A percentile compares a stretch with the other conserved stretches of the same genome.
Evolutionary conservation across 2,113 vertebrate species (phyloP).

Genomic region (Calonectris borealis): DNA sequence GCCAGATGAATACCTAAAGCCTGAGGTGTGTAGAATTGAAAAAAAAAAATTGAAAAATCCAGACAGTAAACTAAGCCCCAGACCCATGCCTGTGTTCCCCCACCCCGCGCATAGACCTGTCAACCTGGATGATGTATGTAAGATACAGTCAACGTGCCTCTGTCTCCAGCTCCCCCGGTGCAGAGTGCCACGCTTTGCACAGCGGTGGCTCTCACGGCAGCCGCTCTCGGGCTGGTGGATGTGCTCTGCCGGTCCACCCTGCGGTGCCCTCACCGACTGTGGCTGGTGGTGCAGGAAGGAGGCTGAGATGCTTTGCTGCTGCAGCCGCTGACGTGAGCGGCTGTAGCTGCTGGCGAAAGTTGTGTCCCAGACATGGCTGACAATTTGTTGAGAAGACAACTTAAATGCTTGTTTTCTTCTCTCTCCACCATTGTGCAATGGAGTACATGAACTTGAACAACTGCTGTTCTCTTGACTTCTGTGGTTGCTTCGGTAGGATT

Average conservation of each 20-base stretch:
- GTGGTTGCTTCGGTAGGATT: not conserved
- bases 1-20: not conserved
- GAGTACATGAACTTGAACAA: not conserved
- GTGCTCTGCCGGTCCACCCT: not conserved
- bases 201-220: fast-evolving
- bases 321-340: not conserved
- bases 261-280: fast-evolving
- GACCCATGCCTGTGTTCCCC: not conserved
- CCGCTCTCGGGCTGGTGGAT: not conserved
- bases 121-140: not conserved
- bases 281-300: not conserved
- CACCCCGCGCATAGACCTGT: not conserved
- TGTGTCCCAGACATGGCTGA: not conserved
- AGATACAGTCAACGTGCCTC: not conserved
- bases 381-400: not conserved
- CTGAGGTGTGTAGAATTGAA: not conserved
- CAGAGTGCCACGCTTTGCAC: fast-evolving
- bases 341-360: not conserved
- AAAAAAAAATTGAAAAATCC: not conserved
- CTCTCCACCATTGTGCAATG: not conserved
- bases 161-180: not conserved
- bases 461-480: not conserved
- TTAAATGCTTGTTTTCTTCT: not conserved
- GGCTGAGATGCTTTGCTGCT: not conserved
- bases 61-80: not conserved